A percentile compares a stretch with the other conserved stretches of the same genome.
Conservation (phyloP, 2,888 invertebrate genomes). For the Chirona hameri region DNA sequence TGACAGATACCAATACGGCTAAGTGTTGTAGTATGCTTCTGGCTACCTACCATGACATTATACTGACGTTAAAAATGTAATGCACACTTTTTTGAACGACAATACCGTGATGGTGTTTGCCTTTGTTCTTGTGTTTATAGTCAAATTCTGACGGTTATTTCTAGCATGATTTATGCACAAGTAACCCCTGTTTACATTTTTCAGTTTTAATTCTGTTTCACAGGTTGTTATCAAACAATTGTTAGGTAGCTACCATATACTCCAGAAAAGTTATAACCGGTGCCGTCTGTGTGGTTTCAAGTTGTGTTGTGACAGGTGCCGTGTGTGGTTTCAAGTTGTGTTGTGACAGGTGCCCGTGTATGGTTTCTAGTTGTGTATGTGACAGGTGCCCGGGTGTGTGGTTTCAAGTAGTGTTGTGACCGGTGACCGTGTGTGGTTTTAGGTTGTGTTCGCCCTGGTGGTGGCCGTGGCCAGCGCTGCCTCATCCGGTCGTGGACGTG, state of each 20-base stretch:
- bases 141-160: not conserved
- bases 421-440: no score
- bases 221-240: not conserved
- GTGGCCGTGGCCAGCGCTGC: not conserved
- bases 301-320: not conserved
- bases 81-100: no score
- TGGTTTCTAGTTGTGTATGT: no score
- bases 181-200: not conserved
- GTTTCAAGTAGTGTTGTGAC: not conserved
- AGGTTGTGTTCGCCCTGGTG: conserved; percentile 12
- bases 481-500: conserved; percentile 1
- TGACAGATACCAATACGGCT: not conserved
- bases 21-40: not conserved
- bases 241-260: not conserved
- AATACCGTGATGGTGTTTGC: no score
- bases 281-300: not conserved
- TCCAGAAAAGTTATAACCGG: not conserved
- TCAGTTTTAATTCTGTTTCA: not conserved
- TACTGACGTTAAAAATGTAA: no score
- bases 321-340: not conserved
- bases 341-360: no score
- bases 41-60: no score
- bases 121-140: no score
- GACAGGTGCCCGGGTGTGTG: no score
- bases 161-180: not conserved